Base-by-base conservation (phyloP, 1,140 invertebrate genomes). In the Calliopsis andreniformis region DNA sequence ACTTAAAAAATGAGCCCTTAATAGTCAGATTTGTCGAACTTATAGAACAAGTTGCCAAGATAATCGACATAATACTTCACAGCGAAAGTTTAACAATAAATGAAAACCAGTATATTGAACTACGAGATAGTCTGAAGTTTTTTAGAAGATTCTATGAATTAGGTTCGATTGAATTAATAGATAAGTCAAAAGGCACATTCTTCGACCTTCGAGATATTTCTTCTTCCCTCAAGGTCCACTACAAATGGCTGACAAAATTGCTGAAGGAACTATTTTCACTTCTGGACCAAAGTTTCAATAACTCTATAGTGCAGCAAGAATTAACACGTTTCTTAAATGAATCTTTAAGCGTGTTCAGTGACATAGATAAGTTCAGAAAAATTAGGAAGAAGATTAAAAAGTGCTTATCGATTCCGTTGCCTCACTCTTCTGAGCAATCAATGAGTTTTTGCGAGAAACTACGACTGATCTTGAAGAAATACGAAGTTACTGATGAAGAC, bases 1-100 rank as follows among this genome's bases (percentile, higher is more conserved):
- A 92, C 67, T 92, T 93, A 55, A 82, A 87, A 3, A 89, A 93
- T 61, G 92, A 93, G 82, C 92, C 93, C 2, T 84, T 94, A 16
- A 84, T 94, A 43, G 91, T 89, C 45, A 77, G 91, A 63, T 94
- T 93, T 78, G 86, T 83, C 12, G 58, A 78, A 16, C 88, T 94
- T 45, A 43, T 93, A 7, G 76, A 89, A 18, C 75, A 89, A n/a
- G 56, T 16, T 0, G 78, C 92, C 18, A 90, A 92, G 0, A 42
- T 69, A 8, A 61, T 76, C 10, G 30, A 76, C 4, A 7, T 67
- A 2, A 58, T 90, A 39, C 82, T 94, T 14, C 84, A 77, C 72
- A 70, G 88, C 6, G 75, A 49, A 18, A 67, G 77, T 32, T 58
- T 86, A 1, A 53, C 8, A 2, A 23, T 89, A 14, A 75, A 81